Percentiles rank a stretch among this genome's conserved stretches.
These are phyloP conservation scores for Channallabes apus DNA, from an alignment of 2,797 vertebrate species.

Conservation along the genomic window DNA sequence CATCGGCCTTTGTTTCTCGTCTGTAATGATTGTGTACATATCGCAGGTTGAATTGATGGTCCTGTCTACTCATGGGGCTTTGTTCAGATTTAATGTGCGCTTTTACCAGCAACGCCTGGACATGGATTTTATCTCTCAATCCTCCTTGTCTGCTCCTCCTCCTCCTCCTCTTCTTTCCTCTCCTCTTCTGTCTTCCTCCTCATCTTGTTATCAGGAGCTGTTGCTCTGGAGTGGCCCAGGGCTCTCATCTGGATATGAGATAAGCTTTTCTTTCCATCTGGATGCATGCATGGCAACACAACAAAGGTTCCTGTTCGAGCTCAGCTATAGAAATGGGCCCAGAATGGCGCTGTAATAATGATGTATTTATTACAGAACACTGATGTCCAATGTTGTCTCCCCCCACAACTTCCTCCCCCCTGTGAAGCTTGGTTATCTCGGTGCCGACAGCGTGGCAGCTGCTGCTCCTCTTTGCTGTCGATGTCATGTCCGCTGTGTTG, in stretches of 20 bases:
- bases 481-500: slow-evolving; percentile 73
- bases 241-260: slow-evolving; percentile 81
- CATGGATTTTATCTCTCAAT: slow-evolving; percentile 72
- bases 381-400: slow-evolving; percentile 64
- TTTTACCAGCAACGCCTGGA: slow-evolving; percentile 76
- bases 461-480: slow-evolving; percentile 74
- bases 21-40: slow-evolving; percentile 88
- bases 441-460: slow-evolving; percentile 85
- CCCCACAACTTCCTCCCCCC: neutral
- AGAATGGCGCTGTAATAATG: slow-evolving; percentile 85
- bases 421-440: slow-evolving; percentile 70
- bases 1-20: slow-evolving; percentile 85
- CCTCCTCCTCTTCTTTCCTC: slow-evolving; percentile 16
- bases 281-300: slow-evolving; percentile 62
- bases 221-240: slow-evolving; percentile 79
- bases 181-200: slow-evolving; percentile 39
- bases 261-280: slow-evolving; percentile 79
- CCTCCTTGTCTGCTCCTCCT: slow-evolving; percentile 34
- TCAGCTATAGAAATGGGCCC: slow-evolving; percentile 72
- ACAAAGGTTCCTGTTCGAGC: slow-evolving; percentile 68
- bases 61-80: slow-evolving; percentile 83
- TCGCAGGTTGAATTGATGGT: slow-evolving; percentile 86
- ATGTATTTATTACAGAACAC: slow-evolving; percentile 83
- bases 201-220: slow-evolving; percentile 78
- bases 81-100: slow-evolving; percentile 83